Conservation (phyloP, 2,888 invertebrate genomes). For the Nymphalis polychloros region DNA sequence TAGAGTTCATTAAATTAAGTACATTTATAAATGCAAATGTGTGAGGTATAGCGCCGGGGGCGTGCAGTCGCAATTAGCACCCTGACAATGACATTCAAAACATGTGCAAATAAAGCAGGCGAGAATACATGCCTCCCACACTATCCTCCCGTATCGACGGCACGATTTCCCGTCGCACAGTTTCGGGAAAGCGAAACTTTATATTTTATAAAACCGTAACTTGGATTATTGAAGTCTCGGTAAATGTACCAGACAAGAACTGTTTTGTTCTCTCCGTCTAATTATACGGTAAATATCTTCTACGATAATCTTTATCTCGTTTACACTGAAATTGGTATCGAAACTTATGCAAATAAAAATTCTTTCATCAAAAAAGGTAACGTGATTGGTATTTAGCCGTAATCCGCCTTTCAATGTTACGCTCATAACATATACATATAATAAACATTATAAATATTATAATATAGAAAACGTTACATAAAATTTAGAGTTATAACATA, state of each 20-base stretch:
- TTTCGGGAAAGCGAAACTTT: slow-evolving; percentile 28
- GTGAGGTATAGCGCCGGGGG: slow-evolving; percentile 34
- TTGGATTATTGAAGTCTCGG: not conserved
- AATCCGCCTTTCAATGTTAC: too few species aligned
- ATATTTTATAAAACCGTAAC: slow-evolving; percentile 23
- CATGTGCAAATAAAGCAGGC: slow-evolving; percentile 70
- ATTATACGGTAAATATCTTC: not conserved
- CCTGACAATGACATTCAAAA: slow-evolving; percentile 78
- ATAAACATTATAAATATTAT: too few species aligned
- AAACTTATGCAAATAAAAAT: too few species aligned
- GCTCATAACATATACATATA: too few species aligned
- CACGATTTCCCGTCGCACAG: slow-evolving; percentile 35
- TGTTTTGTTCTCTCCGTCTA: not conserved
- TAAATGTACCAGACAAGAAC: not conserved
- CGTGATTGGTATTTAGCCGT: too few species aligned
- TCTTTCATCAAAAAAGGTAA: too few species aligned
- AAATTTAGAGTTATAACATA: not conserved
- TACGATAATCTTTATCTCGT: too few species aligned
- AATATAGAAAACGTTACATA: too few species aligned
- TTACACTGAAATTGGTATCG: too few species aligned
- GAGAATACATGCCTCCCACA: slow-evolving; percentile 43
- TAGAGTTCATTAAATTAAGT: slow-evolving; percentile 33
- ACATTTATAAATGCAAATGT: slow-evolving; percentile 41
- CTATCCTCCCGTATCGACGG: slow-evolving; percentile 37
- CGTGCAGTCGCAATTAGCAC: slow-evolving; percentile 63